Evolutionary conservation across 1,140 invertebrate species (phyloP), one percentile per base, ranked within the genome.

Genomic region (Brachionus angularis): DNA sequence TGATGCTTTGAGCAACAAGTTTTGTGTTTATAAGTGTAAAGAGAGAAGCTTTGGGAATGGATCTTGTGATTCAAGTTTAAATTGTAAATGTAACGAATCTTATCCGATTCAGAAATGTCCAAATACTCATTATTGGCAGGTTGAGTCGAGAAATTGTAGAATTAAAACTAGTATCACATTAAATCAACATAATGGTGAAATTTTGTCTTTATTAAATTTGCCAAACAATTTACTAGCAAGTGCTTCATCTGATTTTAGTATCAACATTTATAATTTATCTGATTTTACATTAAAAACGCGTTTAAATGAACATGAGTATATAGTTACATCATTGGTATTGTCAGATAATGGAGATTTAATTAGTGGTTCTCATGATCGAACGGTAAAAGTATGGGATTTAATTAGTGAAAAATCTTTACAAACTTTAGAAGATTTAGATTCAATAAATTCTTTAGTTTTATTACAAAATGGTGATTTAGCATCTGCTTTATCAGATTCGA

Each of bases 331-430:
- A 0, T 36, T 58, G 33, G 33, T 29, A 10, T 58, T 58, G 36
- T 58, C 53, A 21, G 1, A 10, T 10, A 36, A 58, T 39, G 33
- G 31, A 21, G n/a, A n/a, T n/a, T 70, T 79, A 23, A 78, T 76
- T 4, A 76, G 76, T 7, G 77, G 75, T 7, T 75, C 76, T 69
- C 72, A 74, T 58, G 76, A 78, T 67, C 74, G 73, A 50, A 76
- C 75, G 12, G 75, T 79, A 50, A 72, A 76, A 21, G 39, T 80
- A 14, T 78, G 79, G 78, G 77, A 74, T 53, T 71, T 71, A 10
- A 73, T 61, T 33, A 72, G 72, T 27, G 76, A 76, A 5, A 74
- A 74, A 34, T 72, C 74, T 27, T 44, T 77, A 1, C 39, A 55
- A 4, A 25, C 61, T 23, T 71, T 76, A 36, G 76, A 75, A 47